Base-by-base conservation (phyloP, 2,888 invertebrate genomes). In the Dicyrtoma fusca region DNA sequence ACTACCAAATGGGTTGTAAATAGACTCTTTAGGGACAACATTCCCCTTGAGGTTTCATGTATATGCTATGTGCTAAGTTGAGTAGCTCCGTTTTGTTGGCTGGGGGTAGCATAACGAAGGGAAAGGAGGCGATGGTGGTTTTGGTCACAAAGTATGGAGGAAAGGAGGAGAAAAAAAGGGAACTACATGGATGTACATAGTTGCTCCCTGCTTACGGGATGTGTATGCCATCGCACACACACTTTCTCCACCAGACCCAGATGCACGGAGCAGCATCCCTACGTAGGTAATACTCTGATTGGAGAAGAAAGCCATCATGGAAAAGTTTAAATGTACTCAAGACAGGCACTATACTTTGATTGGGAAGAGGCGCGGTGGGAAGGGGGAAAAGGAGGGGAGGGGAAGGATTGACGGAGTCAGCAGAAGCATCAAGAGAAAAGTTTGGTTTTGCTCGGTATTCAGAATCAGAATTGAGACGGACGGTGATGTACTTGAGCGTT, bases 1-100 rank as follows among this genome's bases (percentile, higher is more conserved):
- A 78, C 75, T 74, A 74, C 72, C 51, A 76, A 80, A 78, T 80
- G 78, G 80, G 78, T 78, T 78, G 78, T 79, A 80, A 80, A 80
- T 80, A 79, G 74, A 74, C 74, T 72, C 75, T 77, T 74, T 75
- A 76, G 71, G 72, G 62, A 59, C 61, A 75, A 75, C 69, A 71
- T 72, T 73, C 49, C 69, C 69, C 73, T 25, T 17, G 73, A 69
- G 68, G 49, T 62, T 72, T 62, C 68, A 34, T 34, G 8, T 34
- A 8, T 34, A 34, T 34, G 34, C n/a, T n/a, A n/a, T n/a, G n/a
- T 5, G 34, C 34, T 34, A 34, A 8, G 34, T 8, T 34, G 8
- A 3, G 8, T 3, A 34, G 34, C 34, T 34, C 3, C 49, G 17
- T 53, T 10, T 53, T 10, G n/a, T 19, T 17, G 53, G 53, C n/a